These are phyloP conservation scores for Tyrophagus putrescentiae DNA, from an alignment of 1,140 invertebrate species.

Conservation along the genomic window DNA sequence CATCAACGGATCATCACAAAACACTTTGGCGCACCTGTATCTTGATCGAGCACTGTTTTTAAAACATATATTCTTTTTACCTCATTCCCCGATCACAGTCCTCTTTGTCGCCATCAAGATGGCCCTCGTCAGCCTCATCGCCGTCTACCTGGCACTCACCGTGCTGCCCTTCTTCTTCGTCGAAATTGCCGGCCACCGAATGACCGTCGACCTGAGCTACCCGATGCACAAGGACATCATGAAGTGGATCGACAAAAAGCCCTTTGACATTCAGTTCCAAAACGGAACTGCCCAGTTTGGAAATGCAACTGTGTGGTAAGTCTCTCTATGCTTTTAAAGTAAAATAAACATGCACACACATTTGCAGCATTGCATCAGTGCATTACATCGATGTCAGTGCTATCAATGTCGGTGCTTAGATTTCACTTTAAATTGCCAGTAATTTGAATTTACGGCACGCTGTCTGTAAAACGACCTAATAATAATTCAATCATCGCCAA, in stretches of 20 bases:
- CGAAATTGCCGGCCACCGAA: slow-evolving; percentile 8
- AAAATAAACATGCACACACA: too few relatives aligned
- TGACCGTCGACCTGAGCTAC: slow-evolving; percentile 22
- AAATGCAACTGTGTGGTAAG: slow-evolving; percentile 14
- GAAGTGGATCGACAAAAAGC: slow-evolving; percentile 22
- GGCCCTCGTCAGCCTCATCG: slow-evolving; percentile 3
- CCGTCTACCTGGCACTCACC: background rate
- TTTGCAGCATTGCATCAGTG: background rate
- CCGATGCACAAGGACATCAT: slow-evolving; percentile 20
- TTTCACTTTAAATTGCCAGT: too few relatives aligned
- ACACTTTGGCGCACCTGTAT: too few relatives aligned
- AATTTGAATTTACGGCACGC: too few relatives aligned
- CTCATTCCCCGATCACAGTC: background rate
- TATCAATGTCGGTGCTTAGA: background rate
- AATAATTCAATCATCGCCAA: too few relatives aligned
- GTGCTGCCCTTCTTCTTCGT: background rate
- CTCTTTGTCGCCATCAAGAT: slow-evolving; percentile 8
- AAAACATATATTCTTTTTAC: background rate
- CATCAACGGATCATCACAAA: too few relatives aligned
- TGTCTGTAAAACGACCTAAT: too few relatives aligned
- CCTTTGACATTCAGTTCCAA: slow-evolving; percentile 13
- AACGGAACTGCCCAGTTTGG: slow-evolving; percentile 11
- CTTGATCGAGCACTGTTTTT: too few relatives aligned
- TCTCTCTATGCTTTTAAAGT: background rate
- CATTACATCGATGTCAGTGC: background rate